Evolutionary conservation across 2,888 invertebrate genomes (phyloP), one percentile per base, ranked within the genome.

Genomic region (Dicyrtomina minuta): DNA sequence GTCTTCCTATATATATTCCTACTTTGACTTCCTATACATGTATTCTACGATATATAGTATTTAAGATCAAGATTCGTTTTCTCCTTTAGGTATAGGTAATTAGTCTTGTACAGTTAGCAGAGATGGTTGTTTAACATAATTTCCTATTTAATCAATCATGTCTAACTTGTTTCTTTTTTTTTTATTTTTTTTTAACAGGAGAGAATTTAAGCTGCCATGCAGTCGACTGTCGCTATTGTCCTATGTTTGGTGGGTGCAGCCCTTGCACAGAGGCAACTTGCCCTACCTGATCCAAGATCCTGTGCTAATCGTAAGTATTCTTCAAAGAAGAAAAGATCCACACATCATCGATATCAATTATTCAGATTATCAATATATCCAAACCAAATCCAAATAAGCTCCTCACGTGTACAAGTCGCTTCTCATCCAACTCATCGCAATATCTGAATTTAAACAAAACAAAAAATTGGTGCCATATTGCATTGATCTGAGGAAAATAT

Each of bases 251-350:
- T 88, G 80, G 85, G 86, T 74, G 85, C 86, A 58, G 85, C 89
- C 80, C 51, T 74, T n/a, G 93, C 91, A 70, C 93, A 93, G 83
- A 87, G 93, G 79, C 88, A 93, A 75, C 85, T 93, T 73, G 92
- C 93, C 33, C 84, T 93, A 76, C 93, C 93, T 66, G 93, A 93
- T 84, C 92, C 93, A 49, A 87, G 90, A 81, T 93, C 92, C 83
- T 93, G 93, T 83, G 88, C 90, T 71, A 93, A 92, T 83, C 88
- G 93, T 92, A 86, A 87, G 91, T 88, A 26, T 10, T 60, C 2
- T 20, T 51, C 51, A 53, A n/a, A n/a, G n/a, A n/a, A n/a, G n/a
- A n/a, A n/a, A n/a, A n/a, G n/a, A n/a, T n/a, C n/a, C n/a, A n/a
- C n/a, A n/a, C n/a, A 12, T 43, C 43, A 8, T 43, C 10, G 8